Base-by-base conservation (phyloP, 2,888 invertebrate genomes). In the Acleris laterana region DNA sequence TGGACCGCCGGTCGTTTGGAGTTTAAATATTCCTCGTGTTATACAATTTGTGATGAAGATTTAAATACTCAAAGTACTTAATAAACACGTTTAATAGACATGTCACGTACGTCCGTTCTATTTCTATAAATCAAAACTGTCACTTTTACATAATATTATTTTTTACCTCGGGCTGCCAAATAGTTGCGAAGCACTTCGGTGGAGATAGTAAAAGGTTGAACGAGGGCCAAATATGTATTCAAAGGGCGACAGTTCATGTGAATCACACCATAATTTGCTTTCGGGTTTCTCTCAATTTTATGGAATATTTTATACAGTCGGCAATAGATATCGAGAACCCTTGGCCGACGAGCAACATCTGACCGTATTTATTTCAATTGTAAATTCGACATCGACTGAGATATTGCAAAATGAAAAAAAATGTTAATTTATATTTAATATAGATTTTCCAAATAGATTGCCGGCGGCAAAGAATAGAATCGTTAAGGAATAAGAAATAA, bases 251-350 rank as follows among this genome's bases (percentile, higher is more conserved):
- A 62, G 56, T 57, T 52, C 61, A 62, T 66, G 66, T 66, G 66
- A 62, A 66, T 48, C 46, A 22, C 57, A 42, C 56, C 57, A 66
- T 62, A 66, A 57, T 66, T 56, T 62, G 51, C 58, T 59, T 57
- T 55, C 5, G 59, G 59, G 49, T 56, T 61, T 64, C 53, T 60
- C 50, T 66, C 22, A 52, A 57, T 48, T 61, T 61, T 50, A 53
- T 22, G 46, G 48, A 62, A 51, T 57, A 38, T 66, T 48, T 61
- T 57, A 52, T 60, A 50, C 50, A 51, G 25, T 51, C 25, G 44
- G 32, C 38, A 51, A 74, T 77, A 77, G 78, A 77, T 81, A 77
- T 78, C 32, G 28, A 48, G 57, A 44, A 49, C 28, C 60, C 20
- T 62, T 51, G 52, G 49, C 46, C 51, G 22, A 52, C 5, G 32